Base-by-base conservation (phyloP, 1,140 invertebrate species). In the Trichogramma pretiosum region DNA sequence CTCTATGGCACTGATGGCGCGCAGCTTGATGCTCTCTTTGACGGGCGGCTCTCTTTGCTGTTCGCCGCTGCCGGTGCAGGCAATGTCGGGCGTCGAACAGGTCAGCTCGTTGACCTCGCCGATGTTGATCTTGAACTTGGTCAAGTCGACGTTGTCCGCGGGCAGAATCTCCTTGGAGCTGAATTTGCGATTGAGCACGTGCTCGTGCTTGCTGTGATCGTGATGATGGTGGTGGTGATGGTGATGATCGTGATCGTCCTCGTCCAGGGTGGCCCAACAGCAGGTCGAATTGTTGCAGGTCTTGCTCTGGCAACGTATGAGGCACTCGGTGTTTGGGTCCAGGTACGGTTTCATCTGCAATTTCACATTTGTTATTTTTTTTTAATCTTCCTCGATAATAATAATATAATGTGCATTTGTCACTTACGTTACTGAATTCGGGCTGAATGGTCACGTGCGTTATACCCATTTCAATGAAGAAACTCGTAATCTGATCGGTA, bases 391-490 rank as follows among this genome's bases (percentile, higher is more conserved):
- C 5, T n/a, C 14, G 16, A 42, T 34, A 36, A 46, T 35, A 33
- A 17, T 19, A 4, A 14, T 45, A 38, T 28, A 11, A 38, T 9
- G 16, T 46, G 35, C n/a, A 18, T 17, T 38, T 37, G n/a, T 22
- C 21, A 35, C 41, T 36, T 56, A 72, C 69, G 47, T 69, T 67
- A 11, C 64, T 53, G 61, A 89, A 87, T 70, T 89, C 85, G 1
- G 85, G 85, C 57, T 89, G 85, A 56, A 87, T 80, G 2, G 85
- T 87, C 3, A 86, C 79, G 54, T 82, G 78, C 3, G 80, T 80
- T 28, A 89, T 85, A 3, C 85, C 84, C 61, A 85, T 81, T 44
- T 81, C 75, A 7, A 77, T 63, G 53, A 89, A 85, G 64, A 86
- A 87, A 1, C 76, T 66, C 4, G 75, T 78, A 3, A 86, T 73